These are phyloP conservation scores for Protosalanx chinensis DNA, from an alignment of 2,797 vertebrate genomes.

Conservation along the genomic window DNA sequence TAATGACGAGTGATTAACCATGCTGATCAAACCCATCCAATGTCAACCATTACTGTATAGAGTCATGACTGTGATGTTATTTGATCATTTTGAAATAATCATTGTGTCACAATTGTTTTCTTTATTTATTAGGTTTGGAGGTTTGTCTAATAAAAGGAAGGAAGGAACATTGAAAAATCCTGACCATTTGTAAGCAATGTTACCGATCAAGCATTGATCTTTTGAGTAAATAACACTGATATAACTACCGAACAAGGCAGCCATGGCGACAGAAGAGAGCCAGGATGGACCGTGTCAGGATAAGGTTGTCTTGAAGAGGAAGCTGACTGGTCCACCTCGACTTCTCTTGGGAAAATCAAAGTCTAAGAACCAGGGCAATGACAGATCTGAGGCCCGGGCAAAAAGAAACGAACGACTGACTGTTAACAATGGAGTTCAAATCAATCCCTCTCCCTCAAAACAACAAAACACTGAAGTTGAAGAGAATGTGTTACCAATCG, in stretches of 20 bases:
- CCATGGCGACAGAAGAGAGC: conserved; percentile 34
- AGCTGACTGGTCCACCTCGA: conserved; percentile 57
- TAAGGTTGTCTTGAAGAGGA: conserved; percentile 52
- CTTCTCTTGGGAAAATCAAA: conserved; percentile 60
- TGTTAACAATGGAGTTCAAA: conserved; percentile 19
- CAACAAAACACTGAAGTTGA: conserved; percentile 17
- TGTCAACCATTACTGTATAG: neutral
- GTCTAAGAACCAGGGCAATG: conserved; percentile 41
- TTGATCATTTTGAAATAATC: neutral
- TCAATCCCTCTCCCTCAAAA: neutral
- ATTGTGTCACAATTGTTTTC: neutral
- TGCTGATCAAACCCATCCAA: neutral
- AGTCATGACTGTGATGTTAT: neutral
- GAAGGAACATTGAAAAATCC: neutral
- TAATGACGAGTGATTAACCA: too few relatives aligned
- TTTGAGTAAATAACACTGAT: conserved; percentile 8
- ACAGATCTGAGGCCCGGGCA: conserved; percentile 34
- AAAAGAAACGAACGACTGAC: conserved; percentile 33
- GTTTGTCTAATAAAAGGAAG: neutral
- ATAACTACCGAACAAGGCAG: conserved; percentile 4
- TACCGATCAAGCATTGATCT: neutral
- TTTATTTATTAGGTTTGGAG: conserved; percentile 12
- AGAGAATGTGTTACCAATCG: conserved; percentile 23
- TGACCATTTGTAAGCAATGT: neutral
- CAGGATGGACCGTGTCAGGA: conserved; percentile 36